These are phyloP conservation scores for Ditula angustiorana DNA, from an alignment of 2,888 invertebrate species.

Conservation along the genomic window DNA sequence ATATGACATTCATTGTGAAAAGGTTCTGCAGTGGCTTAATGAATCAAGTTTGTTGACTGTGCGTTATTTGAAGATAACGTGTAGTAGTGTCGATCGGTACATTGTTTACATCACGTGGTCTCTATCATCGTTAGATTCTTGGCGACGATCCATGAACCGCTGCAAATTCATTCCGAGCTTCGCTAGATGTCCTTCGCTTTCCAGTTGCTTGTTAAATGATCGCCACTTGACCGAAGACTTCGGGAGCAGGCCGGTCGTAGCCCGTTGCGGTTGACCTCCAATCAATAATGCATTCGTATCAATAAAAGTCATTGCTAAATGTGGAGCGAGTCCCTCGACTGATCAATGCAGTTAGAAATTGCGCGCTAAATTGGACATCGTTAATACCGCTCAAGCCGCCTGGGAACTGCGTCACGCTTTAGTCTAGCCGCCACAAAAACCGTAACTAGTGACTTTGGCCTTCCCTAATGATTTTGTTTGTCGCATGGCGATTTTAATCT, in stretches of 20 bases:
- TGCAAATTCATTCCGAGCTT: not conserved
- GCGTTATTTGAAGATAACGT: not conserved
- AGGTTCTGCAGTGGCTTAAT: too few relatives aligned
- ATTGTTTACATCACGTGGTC: slow-evolving; percentile 7
- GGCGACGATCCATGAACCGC: slow-evolving; percentile 17
- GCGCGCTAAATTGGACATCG: not conserved
- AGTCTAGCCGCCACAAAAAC: not conserved
- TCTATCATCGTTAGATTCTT: slow-evolving; percentile 10
- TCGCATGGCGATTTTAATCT: not conserved
- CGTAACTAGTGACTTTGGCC: not conserved
- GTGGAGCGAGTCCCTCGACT: not conserved
- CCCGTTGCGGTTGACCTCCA: not conserved
- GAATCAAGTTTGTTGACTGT: not conserved
- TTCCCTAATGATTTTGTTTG: not conserved
- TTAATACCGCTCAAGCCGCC: not conserved
- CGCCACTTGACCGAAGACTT: slow-evolving; percentile 2
- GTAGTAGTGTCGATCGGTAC: not conserved
- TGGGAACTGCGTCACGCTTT: not conserved
- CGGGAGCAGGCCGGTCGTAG: not conserved
- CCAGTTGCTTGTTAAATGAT: not conserved
- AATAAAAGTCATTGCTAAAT: slow-evolving; percentile 1
- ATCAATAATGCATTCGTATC: not conserved
- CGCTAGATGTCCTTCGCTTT: not conserved
- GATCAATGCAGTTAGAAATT: not conserved
- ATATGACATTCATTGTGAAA: too few relatives aligned